Evolutionary conservation across 2,888 invertebrate species (phyloP).

Genomic region (Chloromyia formosa): DNA sequence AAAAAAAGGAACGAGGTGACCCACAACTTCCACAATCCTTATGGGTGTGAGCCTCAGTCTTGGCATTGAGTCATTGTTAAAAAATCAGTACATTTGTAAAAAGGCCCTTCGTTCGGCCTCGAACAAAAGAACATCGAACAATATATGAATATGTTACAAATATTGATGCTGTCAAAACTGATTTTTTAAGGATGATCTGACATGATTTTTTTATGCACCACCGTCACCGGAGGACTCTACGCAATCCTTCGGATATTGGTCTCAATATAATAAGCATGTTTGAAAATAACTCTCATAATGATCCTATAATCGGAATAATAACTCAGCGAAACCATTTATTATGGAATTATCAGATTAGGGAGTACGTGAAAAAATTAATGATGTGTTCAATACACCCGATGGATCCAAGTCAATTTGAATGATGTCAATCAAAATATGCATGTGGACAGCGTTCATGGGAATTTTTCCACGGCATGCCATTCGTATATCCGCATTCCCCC

Average conservation of each 20-base stretch:
- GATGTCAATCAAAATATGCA: conserved; percentile 17
- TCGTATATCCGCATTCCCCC: not conserved
- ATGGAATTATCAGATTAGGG: conserved; percentile 25
- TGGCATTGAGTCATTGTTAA: too few relatives aligned
- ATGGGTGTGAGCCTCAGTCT: not conserved
- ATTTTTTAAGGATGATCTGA: conserved; percentile 41
- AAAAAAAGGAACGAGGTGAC: not conserved
- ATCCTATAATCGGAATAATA: conserved; percentile 15
- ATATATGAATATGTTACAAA: conserved; percentile 30
- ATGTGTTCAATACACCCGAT: not conserved
- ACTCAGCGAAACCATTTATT: conserved; percentile 5
- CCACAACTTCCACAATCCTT: conserved; percentile 4
- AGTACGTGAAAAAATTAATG: not conserved
- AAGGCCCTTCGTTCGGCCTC: not conserved
- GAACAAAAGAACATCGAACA: conserved; percentile 10
- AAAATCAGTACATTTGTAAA: too few relatives aligned
- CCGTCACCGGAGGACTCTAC: not conserved
- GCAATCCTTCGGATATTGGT: not conserved
- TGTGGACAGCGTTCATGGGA: not conserved
- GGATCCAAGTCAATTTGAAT: conserved; percentile 21
- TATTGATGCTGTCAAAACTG: conserved; percentile 37
- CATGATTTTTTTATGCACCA: not conserved
- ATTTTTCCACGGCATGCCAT: not conserved
- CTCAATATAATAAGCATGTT: not conserved
- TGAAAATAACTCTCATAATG: not conserved